These are phyloP conservation scores for Glaucopsyche alexis DNA, from an alignment of 2,888 invertebrate genomes.

Conservation along the genomic window DNA sequence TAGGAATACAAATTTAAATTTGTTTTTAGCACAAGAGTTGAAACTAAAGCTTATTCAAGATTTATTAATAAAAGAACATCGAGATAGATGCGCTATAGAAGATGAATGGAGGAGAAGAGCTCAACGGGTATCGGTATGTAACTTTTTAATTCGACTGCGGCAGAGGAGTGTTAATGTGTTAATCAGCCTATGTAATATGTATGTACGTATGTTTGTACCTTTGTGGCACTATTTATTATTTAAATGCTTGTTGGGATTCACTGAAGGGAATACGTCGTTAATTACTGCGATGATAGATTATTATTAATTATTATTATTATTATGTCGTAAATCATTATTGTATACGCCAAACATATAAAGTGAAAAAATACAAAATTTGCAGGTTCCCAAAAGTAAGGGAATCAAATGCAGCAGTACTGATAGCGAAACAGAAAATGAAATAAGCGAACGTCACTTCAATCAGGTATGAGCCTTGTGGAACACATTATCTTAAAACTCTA, in stretches of 20 bases:
- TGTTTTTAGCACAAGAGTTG: neutral
- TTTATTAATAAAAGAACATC: conserved; percentile 7
- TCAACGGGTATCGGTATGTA: conserved; percentile 1
- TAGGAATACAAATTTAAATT: neutral
- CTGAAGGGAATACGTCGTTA: too few species aligned
- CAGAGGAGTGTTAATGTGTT: too few species aligned
- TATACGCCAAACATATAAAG: neutral
- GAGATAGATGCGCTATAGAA: conserved; percentile 2
- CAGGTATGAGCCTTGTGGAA: neutral
- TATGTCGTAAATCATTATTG: neutral
- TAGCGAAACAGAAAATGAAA: conserved; percentile 13
- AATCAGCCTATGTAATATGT: too few species aligned
- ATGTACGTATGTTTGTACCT: too few species aligned
- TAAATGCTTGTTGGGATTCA: too few species aligned
- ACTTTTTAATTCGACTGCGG: neutral
- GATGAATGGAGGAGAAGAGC: conserved; percentile 9
- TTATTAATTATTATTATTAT: neutral
- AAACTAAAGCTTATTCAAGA: conserved; percentile 3
- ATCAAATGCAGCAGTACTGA: neutral
- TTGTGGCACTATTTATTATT: too few species aligned
- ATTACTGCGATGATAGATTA: neutral
- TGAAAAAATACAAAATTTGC: neutral
- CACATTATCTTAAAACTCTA: too few species aligned
- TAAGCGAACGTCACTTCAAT: neutral
- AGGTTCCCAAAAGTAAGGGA: neutral